These are phyloP conservation scores for Sorex araneus DNA, from an alignment of 2,113 vertebrate species.

Conservation along the genomic window DNA sequence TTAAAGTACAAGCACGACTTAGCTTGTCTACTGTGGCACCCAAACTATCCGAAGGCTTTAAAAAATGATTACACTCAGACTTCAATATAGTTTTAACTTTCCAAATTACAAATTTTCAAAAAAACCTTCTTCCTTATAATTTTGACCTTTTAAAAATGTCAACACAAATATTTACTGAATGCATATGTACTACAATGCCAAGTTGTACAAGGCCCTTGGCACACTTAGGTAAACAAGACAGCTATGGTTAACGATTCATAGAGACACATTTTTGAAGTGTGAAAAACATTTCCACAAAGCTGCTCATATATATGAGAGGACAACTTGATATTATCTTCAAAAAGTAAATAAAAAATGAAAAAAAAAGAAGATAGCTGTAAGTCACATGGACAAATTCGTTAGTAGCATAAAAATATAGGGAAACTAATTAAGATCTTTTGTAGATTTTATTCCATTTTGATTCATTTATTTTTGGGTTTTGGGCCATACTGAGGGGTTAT, in stretches of 20 bases:
- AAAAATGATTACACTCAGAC: not conserved
- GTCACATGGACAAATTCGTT: constrained; percentile 34
- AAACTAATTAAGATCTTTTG: not conserved
- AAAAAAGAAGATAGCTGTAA: not conserved
- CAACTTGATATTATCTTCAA: constrained; percentile 44
- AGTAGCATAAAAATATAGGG: not conserved
- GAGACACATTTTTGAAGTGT: constrained; percentile 46
- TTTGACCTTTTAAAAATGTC: constrained; percentile 75
- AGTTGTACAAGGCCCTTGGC: constrained; percentile 31
- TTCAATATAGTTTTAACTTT: constrained; percentile 65
- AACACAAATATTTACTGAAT: constrained; percentile 72
- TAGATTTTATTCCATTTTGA: too few species aligned
- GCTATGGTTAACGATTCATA: constrained; percentile 56
- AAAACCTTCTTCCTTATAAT: constrained; percentile 49
- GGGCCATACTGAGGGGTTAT: too few species aligned
- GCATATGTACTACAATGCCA: not conserved
- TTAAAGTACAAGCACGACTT: constrained; percentile 75
- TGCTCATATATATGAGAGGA: not conserved
- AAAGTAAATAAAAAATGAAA: constrained; percentile 10
- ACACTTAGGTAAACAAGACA: constrained; percentile 12
- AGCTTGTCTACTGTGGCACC: not conserved
- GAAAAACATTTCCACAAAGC: not conserved
- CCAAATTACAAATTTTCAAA: constrained; percentile 67
- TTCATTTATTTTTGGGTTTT: too few species aligned
- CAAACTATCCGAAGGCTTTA: not conserved